Conservation (phyloP, 2,888 invertebrate genomes). For the Colletes collaris region DNA sequence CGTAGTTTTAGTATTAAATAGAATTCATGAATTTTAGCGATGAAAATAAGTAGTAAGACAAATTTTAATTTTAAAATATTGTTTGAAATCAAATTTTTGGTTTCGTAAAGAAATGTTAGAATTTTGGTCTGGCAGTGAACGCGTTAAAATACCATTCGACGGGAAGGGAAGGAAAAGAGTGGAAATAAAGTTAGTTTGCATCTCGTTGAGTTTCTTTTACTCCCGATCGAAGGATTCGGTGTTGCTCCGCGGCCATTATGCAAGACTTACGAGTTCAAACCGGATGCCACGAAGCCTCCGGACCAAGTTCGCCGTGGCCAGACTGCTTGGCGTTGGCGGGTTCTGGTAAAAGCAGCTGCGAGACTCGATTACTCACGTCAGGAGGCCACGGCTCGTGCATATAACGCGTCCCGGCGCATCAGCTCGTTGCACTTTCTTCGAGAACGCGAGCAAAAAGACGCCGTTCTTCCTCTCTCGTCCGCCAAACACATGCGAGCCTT, state of each 20-base stretch:
- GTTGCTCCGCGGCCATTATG: constrained; percentile 8
- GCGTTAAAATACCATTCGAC: too few relatives aligned
- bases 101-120: too few relatives aligned
- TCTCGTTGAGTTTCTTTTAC: not conserved
- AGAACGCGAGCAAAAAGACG: constrained; percentile 33
- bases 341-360: constrained; percentile 74
- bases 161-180: too few relatives aligned
- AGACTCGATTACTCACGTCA: constrained; percentile 70
- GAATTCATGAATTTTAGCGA: too few relatives aligned
- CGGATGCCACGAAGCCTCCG: constrained; percentile 44
- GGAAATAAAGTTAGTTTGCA: not conserved
- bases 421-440: constrained; percentile 43
- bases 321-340: constrained; percentile 77
- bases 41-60: too few relatives aligned
- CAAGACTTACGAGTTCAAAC: constrained; percentile 24
- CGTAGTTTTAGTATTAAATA: too few relatives aligned
- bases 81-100: too few relatives aligned
- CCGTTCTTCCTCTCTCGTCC: not conserved
- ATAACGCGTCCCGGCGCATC: constrained; percentile 41
- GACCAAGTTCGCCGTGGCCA: constrained; percentile 58
- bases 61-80: too few relatives aligned
- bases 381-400: constrained; percentile 20
- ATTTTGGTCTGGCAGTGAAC: too few relatives aligned
- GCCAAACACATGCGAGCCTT: constrained; percentile 15
- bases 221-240: constrained; percentile 9